phyloP scores from a whole-genome alignment of 2,113 vertebrate genomes.

The Promerops cafer region DNA sequence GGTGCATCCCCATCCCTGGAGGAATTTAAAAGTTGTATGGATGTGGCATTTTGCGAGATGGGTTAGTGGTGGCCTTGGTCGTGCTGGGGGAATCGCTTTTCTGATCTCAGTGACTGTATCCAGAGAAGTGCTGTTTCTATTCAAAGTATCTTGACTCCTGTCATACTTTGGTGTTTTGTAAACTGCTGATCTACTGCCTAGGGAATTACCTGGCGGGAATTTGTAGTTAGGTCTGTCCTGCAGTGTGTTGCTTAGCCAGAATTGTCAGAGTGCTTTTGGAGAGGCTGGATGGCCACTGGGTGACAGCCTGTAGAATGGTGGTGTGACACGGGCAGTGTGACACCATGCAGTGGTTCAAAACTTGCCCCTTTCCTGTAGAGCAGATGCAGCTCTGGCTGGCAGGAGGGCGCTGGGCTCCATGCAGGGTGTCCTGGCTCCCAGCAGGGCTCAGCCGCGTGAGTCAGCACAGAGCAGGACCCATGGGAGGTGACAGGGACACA shows the following conservation, averaged over 20 bases:
- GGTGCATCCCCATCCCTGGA: not conserved
- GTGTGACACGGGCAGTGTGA: not conserved
- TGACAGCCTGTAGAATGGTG: not conserved
- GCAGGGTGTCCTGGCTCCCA: not conserved
- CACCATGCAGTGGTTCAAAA: not conserved
- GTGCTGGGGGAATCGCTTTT: not conserved
- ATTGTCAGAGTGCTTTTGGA: not conserved
- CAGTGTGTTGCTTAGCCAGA: not conserved
- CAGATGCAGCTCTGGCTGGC: not conserved
- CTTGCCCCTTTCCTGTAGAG: not conserved
- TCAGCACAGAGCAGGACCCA: not conserved
- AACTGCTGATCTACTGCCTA: not conserved
- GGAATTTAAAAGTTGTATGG: not conserved
- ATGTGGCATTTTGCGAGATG: not conserved
- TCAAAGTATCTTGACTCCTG: not conserved
- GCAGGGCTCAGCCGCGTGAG: not conserved
- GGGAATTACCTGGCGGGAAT: not conserved
- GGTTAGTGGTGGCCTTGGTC: not conserved
- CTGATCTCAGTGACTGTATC: not conserved
- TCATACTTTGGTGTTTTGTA: not conserved
- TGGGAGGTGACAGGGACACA: rapidly evolving
- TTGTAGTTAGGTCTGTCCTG: not conserved
- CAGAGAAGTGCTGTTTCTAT: not conserved
- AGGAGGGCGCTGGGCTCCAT: not conserved
- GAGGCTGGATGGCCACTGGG: not conserved